Evolutionary conservation across 1,140 invertebrate genomes (phyloP).

Genomic region (Aphelinus atriplicis): DNA sequence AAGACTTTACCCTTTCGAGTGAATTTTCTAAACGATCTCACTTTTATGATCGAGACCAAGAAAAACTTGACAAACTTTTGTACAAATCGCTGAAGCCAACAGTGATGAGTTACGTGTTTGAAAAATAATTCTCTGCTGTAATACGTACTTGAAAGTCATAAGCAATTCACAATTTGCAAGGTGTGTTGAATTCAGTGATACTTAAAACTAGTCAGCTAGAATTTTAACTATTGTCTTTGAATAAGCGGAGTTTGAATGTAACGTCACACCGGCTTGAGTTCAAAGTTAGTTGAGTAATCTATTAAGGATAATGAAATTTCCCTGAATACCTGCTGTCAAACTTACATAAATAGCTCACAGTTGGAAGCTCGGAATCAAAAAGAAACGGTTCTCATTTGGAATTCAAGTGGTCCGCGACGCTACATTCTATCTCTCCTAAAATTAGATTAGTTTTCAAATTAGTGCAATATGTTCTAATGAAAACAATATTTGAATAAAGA

Average conservation of each 20-base stretch:
- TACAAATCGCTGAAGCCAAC: not conserved
- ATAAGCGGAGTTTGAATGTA: conserved; percentile 8
- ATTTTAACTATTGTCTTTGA: conserved; percentile 37
- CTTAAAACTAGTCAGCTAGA: conserved; percentile 57
- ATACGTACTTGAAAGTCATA: conserved; percentile 30
- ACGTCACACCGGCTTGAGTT: not conserved
- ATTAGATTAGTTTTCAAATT: conserved; percentile 46
- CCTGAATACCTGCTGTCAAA: not conserved
- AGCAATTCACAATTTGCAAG: conserved; percentile 34
- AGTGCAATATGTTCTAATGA: conserved; percentile 42
- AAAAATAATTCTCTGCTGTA: conserved; percentile 3
- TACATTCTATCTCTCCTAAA: conserved; percentile 39
- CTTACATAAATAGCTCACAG: not conserved
- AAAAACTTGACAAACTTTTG: conserved; percentile 1
- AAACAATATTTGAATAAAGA: conserved; percentile 31
- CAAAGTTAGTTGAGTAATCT: not conserved
- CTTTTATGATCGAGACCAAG: not conserved
- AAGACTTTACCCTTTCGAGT: not conserved
- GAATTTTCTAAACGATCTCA: conserved; percentile 1
- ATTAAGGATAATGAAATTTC: not conserved
- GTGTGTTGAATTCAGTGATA: conserved; percentile 54
- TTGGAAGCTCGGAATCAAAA: conserved; percentile 8
- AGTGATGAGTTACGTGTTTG: not conserved
- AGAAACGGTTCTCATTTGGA: not conserved
- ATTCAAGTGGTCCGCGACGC: not conserved